phyloP scores from a whole-genome alignment of 2,113 vertebrate species.

The Euleptes europaea region DNA sequence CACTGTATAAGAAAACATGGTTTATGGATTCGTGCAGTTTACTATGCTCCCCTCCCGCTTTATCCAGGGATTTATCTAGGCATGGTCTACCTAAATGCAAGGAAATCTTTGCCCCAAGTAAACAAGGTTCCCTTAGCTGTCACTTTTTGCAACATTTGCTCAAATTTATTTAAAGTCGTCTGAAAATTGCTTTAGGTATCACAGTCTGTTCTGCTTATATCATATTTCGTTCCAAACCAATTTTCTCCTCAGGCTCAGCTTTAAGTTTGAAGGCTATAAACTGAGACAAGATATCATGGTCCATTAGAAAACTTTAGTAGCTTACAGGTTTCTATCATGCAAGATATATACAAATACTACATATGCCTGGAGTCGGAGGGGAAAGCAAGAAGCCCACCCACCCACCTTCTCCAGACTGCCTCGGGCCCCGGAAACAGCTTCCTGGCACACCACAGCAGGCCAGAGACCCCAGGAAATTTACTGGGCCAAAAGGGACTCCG shows the following conservation, averaged over 20 bases:
- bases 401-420: no score
- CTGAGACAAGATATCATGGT: conserved; percentile 5
- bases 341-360: background rate
- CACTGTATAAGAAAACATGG: background rate
- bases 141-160: background rate
- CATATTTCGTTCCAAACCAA: background rate
- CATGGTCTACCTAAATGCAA: no score
- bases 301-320: conserved; percentile 30
- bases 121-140: background rate
- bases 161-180: background rate
- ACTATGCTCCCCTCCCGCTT: background rate
- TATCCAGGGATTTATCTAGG: background rate
- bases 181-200: background rate
- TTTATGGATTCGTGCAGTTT: background rate
- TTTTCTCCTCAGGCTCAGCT: conserved; percentile 22
- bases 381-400: no score
- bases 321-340: conserved; percentile 7
- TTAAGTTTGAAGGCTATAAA: conserved; percentile 7
- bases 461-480: no score
- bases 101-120: background rate
- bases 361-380: no score
- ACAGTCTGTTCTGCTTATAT: conserved; percentile 22
- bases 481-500: no score
- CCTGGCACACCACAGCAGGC: no score
- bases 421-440: no score